phyloP scores from a whole-genome alignment of 2,113 vertebrate genomes.

The Dinomys branickii region DNA sequence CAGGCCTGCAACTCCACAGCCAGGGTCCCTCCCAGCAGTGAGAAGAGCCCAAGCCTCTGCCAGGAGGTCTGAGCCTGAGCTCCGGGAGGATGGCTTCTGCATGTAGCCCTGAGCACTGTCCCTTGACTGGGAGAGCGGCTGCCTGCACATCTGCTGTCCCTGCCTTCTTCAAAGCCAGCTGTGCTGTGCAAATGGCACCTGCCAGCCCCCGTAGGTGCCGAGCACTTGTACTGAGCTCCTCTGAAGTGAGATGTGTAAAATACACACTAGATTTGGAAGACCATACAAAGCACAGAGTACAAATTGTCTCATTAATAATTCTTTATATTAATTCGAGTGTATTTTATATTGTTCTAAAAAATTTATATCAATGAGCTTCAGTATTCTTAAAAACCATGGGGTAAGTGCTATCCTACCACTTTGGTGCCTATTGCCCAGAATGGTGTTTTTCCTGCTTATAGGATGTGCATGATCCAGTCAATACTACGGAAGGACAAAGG shows the following conservation, averaged over 20 bases:
- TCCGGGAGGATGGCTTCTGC: neutral
- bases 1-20: neutral
- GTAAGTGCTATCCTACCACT: neutral
- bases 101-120: neutral
- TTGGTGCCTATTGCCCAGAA: neutral
- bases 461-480: neutral
- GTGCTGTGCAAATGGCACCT: neutral
- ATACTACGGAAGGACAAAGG: neutral
- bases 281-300: neutral
- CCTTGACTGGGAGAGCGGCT: neutral
- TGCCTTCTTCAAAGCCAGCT: neutral
- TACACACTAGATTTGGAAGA: neutral
- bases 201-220: neutral
- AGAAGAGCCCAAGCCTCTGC: neutral
- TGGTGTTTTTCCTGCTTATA: neutral
- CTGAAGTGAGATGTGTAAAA: neutral
- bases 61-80: neutral
- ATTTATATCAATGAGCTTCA: neutral
- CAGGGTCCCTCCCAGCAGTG: neutral
- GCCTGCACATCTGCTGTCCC: neutral
- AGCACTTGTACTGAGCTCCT: neutral
- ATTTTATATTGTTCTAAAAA: conserved; percentile 5
- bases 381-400: neutral
- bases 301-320: neutral
- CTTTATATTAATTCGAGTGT: neutral